These are phyloP conservation scores for Campoletis sonorensis DNA, from an alignment of 1,140 invertebrate genomes.

Conservation along the genomic window DNA sequence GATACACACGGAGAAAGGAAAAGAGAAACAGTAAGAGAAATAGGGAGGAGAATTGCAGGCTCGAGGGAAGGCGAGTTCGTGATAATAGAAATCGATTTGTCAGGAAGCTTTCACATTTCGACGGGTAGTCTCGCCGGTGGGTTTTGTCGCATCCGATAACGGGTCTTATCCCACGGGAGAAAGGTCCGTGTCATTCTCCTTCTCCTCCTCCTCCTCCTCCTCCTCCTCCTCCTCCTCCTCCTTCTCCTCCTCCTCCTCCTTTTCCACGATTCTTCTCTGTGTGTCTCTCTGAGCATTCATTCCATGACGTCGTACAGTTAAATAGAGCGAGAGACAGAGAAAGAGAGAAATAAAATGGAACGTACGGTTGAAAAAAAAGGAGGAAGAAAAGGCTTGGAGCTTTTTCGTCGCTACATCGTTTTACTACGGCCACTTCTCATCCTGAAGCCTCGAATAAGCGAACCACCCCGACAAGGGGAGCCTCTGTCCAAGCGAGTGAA, in stretches of 20 bases:
- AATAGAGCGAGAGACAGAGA: neutral
- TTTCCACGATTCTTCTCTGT: slow-evolving; percentile 26
- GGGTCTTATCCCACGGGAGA: slow-evolving; percentile 69
- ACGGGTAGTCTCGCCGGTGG: slow-evolving; percentile 58
- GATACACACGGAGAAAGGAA: neutral
- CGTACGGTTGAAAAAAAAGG: too few species aligned
- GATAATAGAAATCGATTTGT: slow-evolving; percentile 75
- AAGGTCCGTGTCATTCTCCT: slow-evolving; percentile 53
- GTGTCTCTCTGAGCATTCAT: slow-evolving; percentile 21
- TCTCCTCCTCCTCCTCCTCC: slow-evolving; percentile 38
- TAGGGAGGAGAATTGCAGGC: slow-evolving; percentile 5
- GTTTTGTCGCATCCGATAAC: slow-evolving; percentile 68
- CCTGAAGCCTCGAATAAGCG: slow-evolving; percentile 9
- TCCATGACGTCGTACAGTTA: slow-evolving; percentile 46
- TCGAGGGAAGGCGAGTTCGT: slow-evolving; percentile 41
- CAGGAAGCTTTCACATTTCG: slow-evolving; percentile 65
- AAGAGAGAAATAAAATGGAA: neutral
- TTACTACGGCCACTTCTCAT: slow-evolving; percentile 35
- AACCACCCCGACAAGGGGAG: neutral
- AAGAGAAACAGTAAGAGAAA: neutral
- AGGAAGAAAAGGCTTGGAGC: neutral
- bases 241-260: slow-evolving; percentile 47
- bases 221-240: slow-evolving; percentile 48
- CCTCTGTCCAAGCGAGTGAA: slow-evolving; percentile 19
- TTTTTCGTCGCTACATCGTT: slow-evolving; percentile 28